Conservation (phyloP, 2,113 vertebrate species). For the Stegastes partitus region DNA sequence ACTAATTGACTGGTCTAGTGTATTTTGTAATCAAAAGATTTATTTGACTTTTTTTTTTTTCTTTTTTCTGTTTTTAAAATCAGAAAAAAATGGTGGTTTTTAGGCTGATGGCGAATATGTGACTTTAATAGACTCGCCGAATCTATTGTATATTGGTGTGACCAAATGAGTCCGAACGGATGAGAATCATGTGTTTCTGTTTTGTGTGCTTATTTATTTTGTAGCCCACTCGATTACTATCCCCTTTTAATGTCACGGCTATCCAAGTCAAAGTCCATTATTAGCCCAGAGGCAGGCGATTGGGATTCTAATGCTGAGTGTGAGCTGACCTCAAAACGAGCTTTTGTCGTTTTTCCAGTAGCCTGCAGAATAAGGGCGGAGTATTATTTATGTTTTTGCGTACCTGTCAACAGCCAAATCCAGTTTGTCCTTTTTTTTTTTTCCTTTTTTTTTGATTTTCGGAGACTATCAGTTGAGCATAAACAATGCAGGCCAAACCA, state of each 20-base stretch:
- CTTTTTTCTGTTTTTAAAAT: slow-evolving; percentile 59
- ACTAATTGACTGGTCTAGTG: slow-evolving; percentile 52
- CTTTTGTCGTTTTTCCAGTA: slow-evolving; percentile 21
- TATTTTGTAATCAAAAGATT: slow-evolving; percentile 79
- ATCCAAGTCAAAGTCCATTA: slow-evolving; percentile 37
- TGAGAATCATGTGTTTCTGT: slow-evolving; percentile 64
- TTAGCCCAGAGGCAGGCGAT: slow-evolving; percentile 33
- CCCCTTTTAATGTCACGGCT: slow-evolving; percentile 54
- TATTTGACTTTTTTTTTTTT: slow-evolving; percentile 38
- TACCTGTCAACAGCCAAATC: slow-evolving; percentile 42
- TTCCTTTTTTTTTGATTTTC: slow-evolving; percentile 15
- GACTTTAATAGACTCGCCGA: slow-evolving; percentile 47
- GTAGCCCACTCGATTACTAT: slow-evolving; percentile 72
- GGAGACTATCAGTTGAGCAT: slow-evolving; percentile 46
- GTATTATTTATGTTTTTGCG: slow-evolving; percentile 61
- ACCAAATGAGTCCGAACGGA: slow-evolving; percentile 76
- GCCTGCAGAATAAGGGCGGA: slow-evolving; percentile 41
- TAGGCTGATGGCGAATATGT: slow-evolving; percentile 26
- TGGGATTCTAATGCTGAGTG: slow-evolving; percentile 27
- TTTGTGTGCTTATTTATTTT: slow-evolving; percentile 81
- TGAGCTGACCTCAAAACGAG: slow-evolving; percentile 53
- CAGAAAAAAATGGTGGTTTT: slow-evolving; percentile 41
- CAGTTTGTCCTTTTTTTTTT: slow-evolving; percentile 21
- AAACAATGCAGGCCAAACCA: slow-evolving; percentile 70
- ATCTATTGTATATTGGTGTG: slow-evolving; percentile 72